Conservation (phyloP, 2,797 vertebrate genomes). For the Orientallactaga sibirica region DNA sequence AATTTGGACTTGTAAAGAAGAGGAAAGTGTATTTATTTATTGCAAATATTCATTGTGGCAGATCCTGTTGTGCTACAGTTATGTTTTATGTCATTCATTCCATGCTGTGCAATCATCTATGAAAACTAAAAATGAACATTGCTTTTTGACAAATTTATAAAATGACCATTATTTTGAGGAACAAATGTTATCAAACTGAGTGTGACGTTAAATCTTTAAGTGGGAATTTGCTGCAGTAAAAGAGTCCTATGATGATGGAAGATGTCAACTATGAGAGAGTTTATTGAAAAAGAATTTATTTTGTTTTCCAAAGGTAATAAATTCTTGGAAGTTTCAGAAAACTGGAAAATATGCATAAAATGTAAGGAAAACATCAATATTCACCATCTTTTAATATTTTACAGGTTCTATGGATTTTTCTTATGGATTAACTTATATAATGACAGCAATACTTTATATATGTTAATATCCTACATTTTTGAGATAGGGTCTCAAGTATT, state of each 20-base stretch:
- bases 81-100: slow-evolving; percentile 6
- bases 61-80: slow-evolving; percentile 31
- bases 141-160: slow-evolving; percentile 41
- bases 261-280: slow-evolving; percentile 3
- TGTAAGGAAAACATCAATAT: background rate
- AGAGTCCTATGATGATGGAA: background rate
- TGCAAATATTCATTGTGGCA: slow-evolving; percentile 29
- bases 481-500: background rate
- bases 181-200: slow-evolving; percentile 43
- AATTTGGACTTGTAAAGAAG: slow-evolving; percentile 28
- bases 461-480: background rate
- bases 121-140: slow-evolving; percentile 55
- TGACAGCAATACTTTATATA: background rate
- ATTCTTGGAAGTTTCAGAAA: slow-evolving; percentile 31
- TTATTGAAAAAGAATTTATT: slow-evolving; percentile 12
- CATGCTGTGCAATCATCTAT: slow-evolving; percentile 27
- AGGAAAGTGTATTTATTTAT: slow-evolving; percentile 38
- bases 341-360: slow-evolving; percentile 23
- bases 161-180: slow-evolving; percentile 50
- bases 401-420: background rate
- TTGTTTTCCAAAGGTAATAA: slow-evolving; percentile 33
- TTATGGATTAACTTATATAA: slow-evolving; percentile 5
- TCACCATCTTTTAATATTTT: slow-evolving; percentile 28
- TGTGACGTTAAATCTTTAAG: slow-evolving; percentile 60
- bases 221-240: slow-evolving; percentile 46